Percentiles rank a stretch among this genome's conserved stretches.
Evolutionary conservation across 2,113 vertebrate genomes (phyloP).

Genomic region (Cyprinodon tularosa): DNA sequence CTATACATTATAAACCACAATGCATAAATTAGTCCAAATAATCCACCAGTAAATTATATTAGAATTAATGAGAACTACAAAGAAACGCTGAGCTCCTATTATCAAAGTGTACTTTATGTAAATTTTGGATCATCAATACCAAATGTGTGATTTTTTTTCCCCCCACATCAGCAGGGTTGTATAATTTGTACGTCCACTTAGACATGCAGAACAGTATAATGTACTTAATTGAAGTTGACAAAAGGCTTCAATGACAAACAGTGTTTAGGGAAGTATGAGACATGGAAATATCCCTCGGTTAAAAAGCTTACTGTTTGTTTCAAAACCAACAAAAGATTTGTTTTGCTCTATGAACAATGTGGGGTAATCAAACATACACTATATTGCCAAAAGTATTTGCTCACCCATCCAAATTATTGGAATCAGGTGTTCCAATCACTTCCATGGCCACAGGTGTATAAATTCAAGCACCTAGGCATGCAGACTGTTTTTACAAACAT

Average conservation of each 20-base stretch:
- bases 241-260: not conserved
- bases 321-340: not conserved
- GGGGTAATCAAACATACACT: slow-evolving; percentile 1
- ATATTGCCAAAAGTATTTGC: too few relatives aligned
- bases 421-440: too few relatives aligned
- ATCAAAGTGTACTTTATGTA: not conserved
- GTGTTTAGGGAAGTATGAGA: not conserved
- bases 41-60: not conserved
- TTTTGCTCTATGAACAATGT: not conserved
- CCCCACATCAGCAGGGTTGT: not conserved
- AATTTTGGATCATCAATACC: not conserved
- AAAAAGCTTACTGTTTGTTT: not conserved
- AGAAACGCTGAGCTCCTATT: not conserved
- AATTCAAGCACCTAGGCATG: too few relatives aligned
- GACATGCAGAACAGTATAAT: not conserved
- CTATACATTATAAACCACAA: not conserved
- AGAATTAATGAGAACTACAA: not conserved
- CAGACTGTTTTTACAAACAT: too few relatives aligned
- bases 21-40: not conserved
- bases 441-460: too few relatives aligned
- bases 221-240: not conserved
- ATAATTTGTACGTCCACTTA: not conserved
- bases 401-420: too few relatives aligned
- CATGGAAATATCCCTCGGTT: not conserved
- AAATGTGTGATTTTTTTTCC: not conserved